phyloP scores from a whole-genome alignment of 2,888 invertebrate species.

The Lithodes maja region DNA sequence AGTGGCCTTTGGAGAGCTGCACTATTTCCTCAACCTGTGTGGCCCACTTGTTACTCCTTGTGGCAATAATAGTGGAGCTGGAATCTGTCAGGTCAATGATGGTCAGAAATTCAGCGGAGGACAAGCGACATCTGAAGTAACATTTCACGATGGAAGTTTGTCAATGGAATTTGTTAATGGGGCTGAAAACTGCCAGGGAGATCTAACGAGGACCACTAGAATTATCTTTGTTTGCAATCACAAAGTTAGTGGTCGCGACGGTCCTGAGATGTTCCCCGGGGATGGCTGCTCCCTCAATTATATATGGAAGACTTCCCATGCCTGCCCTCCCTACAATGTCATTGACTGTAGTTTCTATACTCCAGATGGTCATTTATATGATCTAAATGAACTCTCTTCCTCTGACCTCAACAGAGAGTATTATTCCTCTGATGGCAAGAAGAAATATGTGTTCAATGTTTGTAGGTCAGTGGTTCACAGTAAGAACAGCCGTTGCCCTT shows the following conservation, averaged over 20 bases:
- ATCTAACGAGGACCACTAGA: slow-evolving; percentile 33
- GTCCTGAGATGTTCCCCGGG: slow-evolving; percentile 45
- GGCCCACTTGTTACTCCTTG: slow-evolving; percentile 57
- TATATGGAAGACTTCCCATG: slow-evolving; percentile 62
- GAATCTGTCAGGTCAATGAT: slow-evolving; percentile 48
- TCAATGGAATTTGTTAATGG: slow-evolving; percentile 57
- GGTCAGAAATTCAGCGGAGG: slow-evolving; percentile 52
- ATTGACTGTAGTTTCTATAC: slow-evolving; percentile 58
- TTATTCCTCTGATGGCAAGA: slow-evolving; percentile 22
- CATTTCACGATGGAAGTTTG: slow-evolving; percentile 66
- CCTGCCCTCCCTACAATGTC: slow-evolving; percentile 63
- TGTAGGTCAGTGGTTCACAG: slow-evolving; percentile 68
- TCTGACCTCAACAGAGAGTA: slow-evolving; percentile 55
- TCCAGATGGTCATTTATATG: slow-evolving; percentile 47
- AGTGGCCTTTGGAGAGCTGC: slow-evolving; percentile 44
- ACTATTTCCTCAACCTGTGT: slow-evolving; percentile 63
- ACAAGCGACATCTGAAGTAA: slow-evolving; percentile 44
- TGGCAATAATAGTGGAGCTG: slow-evolving; percentile 30
- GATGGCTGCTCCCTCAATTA: slow-evolving; percentile 48
- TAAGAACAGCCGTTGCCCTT: slow-evolving; percentile 64
- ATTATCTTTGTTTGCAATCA: slow-evolving; percentile 66
- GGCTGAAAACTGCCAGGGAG: slow-evolving; percentile 43
- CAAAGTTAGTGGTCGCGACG: slow-evolving; percentile 50
- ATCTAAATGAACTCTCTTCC: slow-evolving; percentile 60
- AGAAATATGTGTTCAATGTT: slow-evolving; percentile 65